These are phyloP conservation scores for Sus cebifrons DNA, from an alignment of 2,797 vertebrate species.

Conservation along the genomic window DNA sequence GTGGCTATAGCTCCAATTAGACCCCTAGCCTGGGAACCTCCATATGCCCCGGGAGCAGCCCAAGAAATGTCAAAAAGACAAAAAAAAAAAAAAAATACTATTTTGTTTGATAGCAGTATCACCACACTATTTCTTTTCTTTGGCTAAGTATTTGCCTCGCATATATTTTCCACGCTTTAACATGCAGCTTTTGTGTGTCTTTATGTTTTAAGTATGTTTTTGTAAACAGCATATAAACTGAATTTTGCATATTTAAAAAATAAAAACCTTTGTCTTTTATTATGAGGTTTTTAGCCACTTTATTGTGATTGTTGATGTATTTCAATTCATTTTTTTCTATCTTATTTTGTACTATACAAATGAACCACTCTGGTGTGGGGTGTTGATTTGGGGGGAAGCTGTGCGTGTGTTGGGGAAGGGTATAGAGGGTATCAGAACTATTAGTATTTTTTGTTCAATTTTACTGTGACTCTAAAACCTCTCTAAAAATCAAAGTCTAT, in stretches of 20 bases:
- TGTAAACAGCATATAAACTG: background rate
- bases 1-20: no score
- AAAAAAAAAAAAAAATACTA: background rate
- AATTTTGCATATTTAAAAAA: slow-evolving; percentile 55
- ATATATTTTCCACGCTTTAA: background rate
- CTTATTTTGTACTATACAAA: background rate
- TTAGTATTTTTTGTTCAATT: background rate
- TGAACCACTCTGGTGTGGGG: background rate
- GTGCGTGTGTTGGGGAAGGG: rapidly evolving
- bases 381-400: background rate
- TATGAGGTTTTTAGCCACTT: slow-evolving; percentile 27
- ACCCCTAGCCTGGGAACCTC: no score
- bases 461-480: background rate
- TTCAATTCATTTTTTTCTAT: background rate
- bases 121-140: slow-evolving; percentile 3
- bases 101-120: background rate
- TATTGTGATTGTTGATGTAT: background rate
- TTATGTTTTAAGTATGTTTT: background rate
- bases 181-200: background rate
- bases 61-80: no score
- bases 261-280: slow-evolving; percentile 18
- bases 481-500: slow-evolving; percentile 1
- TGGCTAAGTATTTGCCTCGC: slow-evolving; percentile 37
- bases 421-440: background rate
- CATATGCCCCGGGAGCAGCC: no score